These are phyloP conservation scores for Kryptopterus vitreolus DNA, from an alignment of 2,797 vertebrate species.

Conservation along the genomic window DNA sequence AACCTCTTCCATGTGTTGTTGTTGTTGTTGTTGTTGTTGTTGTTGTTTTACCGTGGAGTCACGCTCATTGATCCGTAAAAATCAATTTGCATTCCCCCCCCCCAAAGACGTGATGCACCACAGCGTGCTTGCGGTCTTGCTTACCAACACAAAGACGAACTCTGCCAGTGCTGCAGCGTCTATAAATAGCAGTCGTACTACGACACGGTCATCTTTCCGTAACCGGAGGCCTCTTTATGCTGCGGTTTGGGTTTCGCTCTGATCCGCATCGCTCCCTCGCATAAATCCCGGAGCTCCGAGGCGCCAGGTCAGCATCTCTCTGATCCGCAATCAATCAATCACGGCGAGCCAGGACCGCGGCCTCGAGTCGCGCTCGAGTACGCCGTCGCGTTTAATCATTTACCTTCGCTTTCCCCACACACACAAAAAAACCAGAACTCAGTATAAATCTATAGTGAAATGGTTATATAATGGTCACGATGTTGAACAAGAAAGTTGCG, in stretches of 20 bases:
- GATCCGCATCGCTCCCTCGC: too few relatives aligned
- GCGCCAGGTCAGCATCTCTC: constrained; percentile 23
- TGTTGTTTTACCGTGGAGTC: constrained; percentile 46
- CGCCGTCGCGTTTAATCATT: neutral
- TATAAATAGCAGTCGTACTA: constrained; percentile 50
- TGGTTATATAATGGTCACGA: too few relatives aligned
- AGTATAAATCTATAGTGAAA: too few relatives aligned
- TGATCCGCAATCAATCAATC: constrained; percentile 18
- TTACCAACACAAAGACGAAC: constrained; percentile 37
- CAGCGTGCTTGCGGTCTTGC: constrained; percentile 30
- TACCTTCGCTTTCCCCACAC: neutral
- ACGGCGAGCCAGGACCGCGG: neutral
- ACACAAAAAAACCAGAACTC: too few relatives aligned
- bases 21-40: neutral
- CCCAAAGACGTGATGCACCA: constrained; percentile 17
- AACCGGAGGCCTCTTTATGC: constrained; percentile 25
- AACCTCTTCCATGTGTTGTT: too few relatives aligned
- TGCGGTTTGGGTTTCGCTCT: neutral
- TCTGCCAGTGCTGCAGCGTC: constrained; percentile 41
- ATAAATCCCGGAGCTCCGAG: neutral
- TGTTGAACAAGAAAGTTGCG: neutral
- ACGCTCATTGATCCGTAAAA: constrained; percentile 40
- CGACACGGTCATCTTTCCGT: constrained; percentile 31
- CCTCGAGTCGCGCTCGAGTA: neutral
- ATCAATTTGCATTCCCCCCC: constrained; percentile 43